Conservation (phyloP, 92 coral and sea anemone genomes). For the Nematostella vectensis region DNA sequence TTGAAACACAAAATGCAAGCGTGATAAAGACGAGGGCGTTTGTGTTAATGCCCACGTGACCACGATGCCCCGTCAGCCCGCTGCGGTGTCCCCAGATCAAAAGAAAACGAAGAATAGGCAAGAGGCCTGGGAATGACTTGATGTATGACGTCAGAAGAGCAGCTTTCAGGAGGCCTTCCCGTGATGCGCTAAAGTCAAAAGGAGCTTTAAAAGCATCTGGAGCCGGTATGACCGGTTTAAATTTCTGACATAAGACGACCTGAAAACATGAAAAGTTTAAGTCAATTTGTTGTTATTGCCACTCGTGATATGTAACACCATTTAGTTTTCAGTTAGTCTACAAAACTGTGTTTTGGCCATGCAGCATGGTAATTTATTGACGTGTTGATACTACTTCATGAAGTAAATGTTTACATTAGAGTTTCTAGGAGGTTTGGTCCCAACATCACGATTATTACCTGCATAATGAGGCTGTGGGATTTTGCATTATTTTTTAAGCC, state of each 20-base stretch:
- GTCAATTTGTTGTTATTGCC: too few species aligned
- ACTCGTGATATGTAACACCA: too few species aligned
- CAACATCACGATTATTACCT: too few species aligned
- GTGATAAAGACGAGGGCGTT: slow-evolving; percentile 65
- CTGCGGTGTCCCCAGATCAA: slow-evolving; percentile 76
- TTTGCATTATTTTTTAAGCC: too few species aligned
- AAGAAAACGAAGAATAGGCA: slow-evolving; percentile 68
- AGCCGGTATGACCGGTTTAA: slow-evolving; percentile 22
- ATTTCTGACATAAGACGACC: slow-evolving; percentile 50
- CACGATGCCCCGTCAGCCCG: slow-evolving; percentile 69
- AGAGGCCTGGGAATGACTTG: slow-evolving; percentile 62
- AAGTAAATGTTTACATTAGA: too few species aligned
- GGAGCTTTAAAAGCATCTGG: slow-evolving; percentile 9
- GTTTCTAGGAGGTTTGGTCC: too few species aligned
- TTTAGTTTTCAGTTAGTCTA: too few species aligned
- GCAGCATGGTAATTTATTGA: too few species aligned
- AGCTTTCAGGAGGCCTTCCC: slow-evolving; percentile 51
- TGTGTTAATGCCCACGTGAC: slow-evolving; percentile 55
- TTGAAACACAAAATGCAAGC: slow-evolving; percentile 52
- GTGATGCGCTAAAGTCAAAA: slow-evolving; percentile 62
- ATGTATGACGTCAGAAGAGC: slow-evolving; percentile 53
- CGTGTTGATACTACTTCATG: too few species aligned
- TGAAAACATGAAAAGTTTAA: slow-evolving; percentile 5
- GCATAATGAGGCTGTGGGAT: too few species aligned
- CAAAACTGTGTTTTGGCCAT: too few species aligned